phyloP scores from a whole-genome alignment of 2,797 vertebrate species.

The Paguma larvata region DNA sequence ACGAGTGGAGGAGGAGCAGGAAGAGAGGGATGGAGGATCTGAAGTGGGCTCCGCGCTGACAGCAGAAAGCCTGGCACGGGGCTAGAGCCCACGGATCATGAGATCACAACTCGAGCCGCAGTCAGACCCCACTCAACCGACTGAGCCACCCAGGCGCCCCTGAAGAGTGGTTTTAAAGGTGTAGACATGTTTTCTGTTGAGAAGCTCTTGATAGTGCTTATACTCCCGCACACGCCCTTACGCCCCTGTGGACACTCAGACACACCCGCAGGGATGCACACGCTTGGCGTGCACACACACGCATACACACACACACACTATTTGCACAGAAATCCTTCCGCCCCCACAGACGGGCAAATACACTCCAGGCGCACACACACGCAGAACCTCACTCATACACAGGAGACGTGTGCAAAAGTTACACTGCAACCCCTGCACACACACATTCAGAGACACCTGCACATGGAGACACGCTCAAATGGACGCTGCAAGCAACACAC shows the following conservation, averaged over 20 bases:
- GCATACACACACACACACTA: not conserved
- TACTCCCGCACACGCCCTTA: no score
- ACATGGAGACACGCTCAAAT: not conserved
- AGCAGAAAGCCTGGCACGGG: no score
- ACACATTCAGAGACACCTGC: not conserved
- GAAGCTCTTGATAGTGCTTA: no score
- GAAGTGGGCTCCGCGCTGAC: no score
- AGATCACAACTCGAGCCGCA: no score
- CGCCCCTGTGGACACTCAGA: not conserved
- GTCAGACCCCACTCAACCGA: no score
- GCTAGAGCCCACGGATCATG: fast-evolving
- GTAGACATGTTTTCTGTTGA: not conserved
- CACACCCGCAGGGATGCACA: fast-evolving
- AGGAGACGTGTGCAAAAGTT: not conserved
- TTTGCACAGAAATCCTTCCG: not conserved
- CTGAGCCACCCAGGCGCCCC: no score
- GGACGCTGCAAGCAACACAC: not conserved
- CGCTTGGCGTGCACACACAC: not conserved
- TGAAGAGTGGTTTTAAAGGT: fast-evolving
- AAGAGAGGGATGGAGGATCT: no score
- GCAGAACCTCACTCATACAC: not conserved
- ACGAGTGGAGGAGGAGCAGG: no score
- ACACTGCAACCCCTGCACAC: not conserved
- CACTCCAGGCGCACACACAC: not conserved
- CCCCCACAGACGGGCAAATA: not conserved